Percentiles rank a stretch among this genome's conserved stretches.
Evolutionary conservation across 2,797 vertebrate species (phyloP).

Genomic region (Synanceia verrucosa): DNA sequence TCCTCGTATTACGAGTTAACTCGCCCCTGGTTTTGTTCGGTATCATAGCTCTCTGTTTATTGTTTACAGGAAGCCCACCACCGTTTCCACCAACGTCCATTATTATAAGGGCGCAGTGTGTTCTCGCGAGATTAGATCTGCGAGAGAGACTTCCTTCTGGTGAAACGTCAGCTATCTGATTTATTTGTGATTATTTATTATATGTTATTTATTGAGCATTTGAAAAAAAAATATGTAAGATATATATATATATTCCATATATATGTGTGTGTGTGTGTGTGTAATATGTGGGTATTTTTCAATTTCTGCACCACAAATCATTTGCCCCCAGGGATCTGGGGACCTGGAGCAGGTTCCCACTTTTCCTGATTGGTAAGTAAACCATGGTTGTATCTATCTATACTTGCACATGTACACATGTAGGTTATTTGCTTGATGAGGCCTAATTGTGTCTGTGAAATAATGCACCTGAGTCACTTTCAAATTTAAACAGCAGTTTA

Average conservation of each 20-base stretch:
- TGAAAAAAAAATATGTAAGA: background rate
- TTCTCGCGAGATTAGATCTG: constrained; percentile 63
- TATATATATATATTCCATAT: too few species aligned
- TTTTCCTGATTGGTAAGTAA: background rate
- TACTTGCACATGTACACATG: background rate
- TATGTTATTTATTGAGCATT: too few species aligned
- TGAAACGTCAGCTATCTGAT: background rate
- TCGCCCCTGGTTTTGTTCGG: constrained; percentile 86
- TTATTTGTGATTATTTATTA: background rate
- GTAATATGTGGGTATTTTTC: background rate
- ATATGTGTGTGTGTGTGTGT: too few species aligned
- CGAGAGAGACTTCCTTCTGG: constrained; percentile 21
- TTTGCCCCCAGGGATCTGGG: background rate
- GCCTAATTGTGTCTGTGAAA: background rate
- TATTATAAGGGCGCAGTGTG: constrained; percentile 34
- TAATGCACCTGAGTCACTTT: constrained; percentile 21
- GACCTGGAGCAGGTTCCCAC: background rate
- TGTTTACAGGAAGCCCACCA: constrained; percentile 83
- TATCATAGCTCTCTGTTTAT: constrained; percentile 87
- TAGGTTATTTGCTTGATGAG: fast-evolving
- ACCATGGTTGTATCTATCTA: background rate
- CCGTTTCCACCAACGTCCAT: constrained; percentile 83
- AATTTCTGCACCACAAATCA: background rate
- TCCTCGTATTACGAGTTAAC: constrained; percentile 90
- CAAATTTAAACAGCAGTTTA: constrained; percentile 63